phyloP scores from a whole-genome alignment of 2,797 vertebrate genomes.

The Chelonia mydas region DNA sequence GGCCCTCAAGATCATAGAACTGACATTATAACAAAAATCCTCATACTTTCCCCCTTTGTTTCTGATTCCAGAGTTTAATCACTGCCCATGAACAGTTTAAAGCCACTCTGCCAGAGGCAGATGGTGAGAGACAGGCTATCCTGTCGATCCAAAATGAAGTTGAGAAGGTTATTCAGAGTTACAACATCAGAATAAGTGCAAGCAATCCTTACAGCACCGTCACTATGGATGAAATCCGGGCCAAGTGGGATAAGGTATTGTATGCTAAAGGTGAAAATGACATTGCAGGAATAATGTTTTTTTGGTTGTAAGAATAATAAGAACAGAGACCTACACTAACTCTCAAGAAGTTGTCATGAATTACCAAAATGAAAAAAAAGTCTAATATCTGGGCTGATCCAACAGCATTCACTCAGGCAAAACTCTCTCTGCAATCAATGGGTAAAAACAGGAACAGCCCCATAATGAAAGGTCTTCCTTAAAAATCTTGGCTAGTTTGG shows the following conservation, averaged over 20 bases:
- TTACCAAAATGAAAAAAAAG: background rate
- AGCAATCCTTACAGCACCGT: slow-evolving; percentile 94
- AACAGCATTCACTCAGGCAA: background rate
- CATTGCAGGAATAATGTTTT: background rate
- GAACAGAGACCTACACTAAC: background rate
- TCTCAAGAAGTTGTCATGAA: background rate
- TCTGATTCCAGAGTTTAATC: slow-evolving; percentile 89
- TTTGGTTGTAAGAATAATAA: slow-evolving; percentile 7
- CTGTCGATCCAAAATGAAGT: slow-evolving; percentile 96
- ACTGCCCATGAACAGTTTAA: slow-evolving; percentile 98
- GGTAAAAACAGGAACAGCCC: background rate
- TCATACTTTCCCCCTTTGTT: slow-evolving; percentile 11
- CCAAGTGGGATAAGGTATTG: slow-evolving; percentile 96
- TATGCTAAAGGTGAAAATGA: background rate
- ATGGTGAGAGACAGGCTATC: slow-evolving; percentile 95
- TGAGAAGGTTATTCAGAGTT: slow-evolving; percentile 97
- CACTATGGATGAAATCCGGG: slow-evolving; percentile 90
- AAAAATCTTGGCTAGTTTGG: background rate
- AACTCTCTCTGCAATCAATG: background rate
- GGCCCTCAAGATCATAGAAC: background rate
- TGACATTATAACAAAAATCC: background rate
- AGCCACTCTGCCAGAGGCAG: slow-evolving; percentile 95
- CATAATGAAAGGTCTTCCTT: background rate
- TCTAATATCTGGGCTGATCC: background rate
- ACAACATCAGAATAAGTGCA: slow-evolving; percentile 89